phyloP scores from a whole-genome alignment of 2,797 vertebrate genomes.

The Pangasius larnaudii region DNA sequence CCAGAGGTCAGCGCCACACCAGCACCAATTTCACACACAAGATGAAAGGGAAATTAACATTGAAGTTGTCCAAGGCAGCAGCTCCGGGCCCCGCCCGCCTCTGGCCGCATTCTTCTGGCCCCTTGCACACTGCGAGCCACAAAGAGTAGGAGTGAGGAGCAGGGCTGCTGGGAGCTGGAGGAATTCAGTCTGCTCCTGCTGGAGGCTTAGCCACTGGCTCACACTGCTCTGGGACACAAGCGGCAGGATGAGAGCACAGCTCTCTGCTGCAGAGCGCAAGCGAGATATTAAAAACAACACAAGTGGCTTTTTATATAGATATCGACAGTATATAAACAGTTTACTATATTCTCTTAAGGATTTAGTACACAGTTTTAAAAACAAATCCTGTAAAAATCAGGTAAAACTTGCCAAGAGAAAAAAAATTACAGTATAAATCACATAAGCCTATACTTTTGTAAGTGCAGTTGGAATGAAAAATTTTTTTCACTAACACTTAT shows the following conservation, averaged over 20 bases:
- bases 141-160: constrained; percentile 51
- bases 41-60: constrained; percentile 70
- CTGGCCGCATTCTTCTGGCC: constrained; percentile 51
- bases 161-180: constrained; percentile 52
- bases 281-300: neutral
- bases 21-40: constrained; percentile 69
- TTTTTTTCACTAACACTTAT: neutral
- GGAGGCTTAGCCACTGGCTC: constrained; percentile 51
- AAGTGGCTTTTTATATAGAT: neutral
- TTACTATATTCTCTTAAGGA: neutral
- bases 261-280: neutral
- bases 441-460: neutral
- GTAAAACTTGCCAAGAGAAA: neutral
- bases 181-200: constrained; percentile 57
- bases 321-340: neutral
- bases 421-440: neutral
- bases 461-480: neutral
- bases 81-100: constrained; percentile 51
- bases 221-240: constrained; percentile 39
- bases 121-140: constrained; percentile 53
- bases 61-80: constrained; percentile 59
- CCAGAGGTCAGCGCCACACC: constrained; percentile 65
- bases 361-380: neutral
- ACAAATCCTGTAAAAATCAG: neutral
- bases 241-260: constrained; percentile 34